phyloP scores from a whole-genome alignment of 1,140 invertebrate genomes.

The Tachypleus tridentatus region DNA sequence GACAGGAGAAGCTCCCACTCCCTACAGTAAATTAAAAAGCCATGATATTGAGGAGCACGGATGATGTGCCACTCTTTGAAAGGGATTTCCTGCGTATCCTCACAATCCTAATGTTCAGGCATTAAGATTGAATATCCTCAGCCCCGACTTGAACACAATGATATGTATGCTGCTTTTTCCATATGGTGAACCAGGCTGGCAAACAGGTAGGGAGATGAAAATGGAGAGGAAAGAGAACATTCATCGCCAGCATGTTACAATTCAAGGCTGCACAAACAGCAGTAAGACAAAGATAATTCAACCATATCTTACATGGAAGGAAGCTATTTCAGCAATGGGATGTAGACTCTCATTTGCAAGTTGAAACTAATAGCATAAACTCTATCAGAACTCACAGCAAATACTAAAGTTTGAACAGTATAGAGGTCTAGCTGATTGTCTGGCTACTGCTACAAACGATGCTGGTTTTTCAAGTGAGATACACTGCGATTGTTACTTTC shows the following conservation, averaged over 20 bases:
- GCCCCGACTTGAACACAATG: slow-evolving; percentile 12
- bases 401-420: slow-evolving; percentile 16
- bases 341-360: slow-evolving; percentile 20
- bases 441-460: neutral
- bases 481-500: slow-evolving; percentile 13
- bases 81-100: neutral
- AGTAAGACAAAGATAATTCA: slow-evolving; percentile 7
- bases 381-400: slow-evolving; percentile 15
- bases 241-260: neutral
- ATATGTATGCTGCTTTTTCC: slow-evolving; percentile 23
- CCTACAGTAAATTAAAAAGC: neutral
- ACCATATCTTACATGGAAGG: slow-evolving; percentile 11
- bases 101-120: neutral
- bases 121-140: neutral
- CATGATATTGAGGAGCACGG: slow-evolving; percentile 1
- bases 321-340: slow-evolving; percentile 23
- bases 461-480: slow-evolving; percentile 14
- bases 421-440: slow-evolving; percentile 5
- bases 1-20: neutral
- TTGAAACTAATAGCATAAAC: slow-evolving; percentile 8
- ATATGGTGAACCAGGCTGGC: too few species aligned
- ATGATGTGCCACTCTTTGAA: slow-evolving; percentile 5
- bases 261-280: neutral
- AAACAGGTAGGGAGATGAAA: slow-evolving; percentile 8
- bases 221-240: slow-evolving; percentile 9